phyloP scores from a whole-genome alignment of 2,113 vertebrate genomes.

The Sminthopsis crassicaudata region DNA sequence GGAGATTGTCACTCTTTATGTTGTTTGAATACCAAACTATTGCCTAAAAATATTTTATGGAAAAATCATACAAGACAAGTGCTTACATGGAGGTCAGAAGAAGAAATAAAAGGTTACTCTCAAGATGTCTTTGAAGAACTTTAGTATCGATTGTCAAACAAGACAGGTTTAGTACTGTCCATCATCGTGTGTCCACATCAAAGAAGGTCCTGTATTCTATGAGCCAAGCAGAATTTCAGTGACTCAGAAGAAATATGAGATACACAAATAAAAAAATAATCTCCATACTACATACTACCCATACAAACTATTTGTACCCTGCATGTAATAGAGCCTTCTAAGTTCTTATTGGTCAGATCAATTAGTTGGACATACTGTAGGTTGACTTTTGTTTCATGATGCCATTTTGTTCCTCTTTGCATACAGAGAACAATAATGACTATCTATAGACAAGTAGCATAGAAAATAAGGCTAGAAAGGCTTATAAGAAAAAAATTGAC shows the following conservation, averaged over 20 bases:
- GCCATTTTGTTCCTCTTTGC: no score
- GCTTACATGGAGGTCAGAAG: not conserved
- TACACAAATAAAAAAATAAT: not conserved
- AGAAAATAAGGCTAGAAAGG: not conserved
- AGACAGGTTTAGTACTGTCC: not conserved
- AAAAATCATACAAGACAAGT: not conserved
- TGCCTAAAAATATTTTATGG: not conserved
- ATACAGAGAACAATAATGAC: not conserved
- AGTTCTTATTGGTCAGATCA: not conserved
- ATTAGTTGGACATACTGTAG: not conserved
- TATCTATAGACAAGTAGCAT: not conserved
- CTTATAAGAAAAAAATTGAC: not conserved
- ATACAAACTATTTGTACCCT: not conserved
- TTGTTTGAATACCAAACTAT: not conserved
- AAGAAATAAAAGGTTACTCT: not conserved
- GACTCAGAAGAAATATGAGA: not conserved
- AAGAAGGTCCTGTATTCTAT: not conserved
- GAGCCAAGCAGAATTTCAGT: not conserved
- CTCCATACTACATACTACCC: not conserved
- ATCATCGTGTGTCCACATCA: not conserved
- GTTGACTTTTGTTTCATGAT: not conserved
- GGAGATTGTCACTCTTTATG: not conserved
- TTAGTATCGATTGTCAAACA: not conserved
- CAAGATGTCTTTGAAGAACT: not conserved
- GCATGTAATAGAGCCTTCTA: not conserved